Evolutionary conservation across 2,888 invertebrate species (phyloP).

Genomic region (Shargacucullia verbasci): DNA sequence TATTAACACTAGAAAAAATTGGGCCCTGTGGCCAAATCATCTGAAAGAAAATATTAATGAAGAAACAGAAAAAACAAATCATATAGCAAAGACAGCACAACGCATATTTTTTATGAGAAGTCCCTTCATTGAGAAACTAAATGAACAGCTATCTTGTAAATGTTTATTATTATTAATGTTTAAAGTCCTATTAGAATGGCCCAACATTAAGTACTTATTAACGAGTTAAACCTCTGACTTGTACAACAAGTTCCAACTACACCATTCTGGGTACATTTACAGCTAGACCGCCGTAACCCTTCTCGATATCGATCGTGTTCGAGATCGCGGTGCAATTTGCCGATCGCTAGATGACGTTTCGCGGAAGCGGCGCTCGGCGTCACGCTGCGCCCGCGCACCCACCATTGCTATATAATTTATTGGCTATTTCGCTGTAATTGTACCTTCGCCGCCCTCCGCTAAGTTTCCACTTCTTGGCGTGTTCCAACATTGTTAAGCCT

Average conservation of each 20-base stretch:
- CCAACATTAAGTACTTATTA: too few species aligned
- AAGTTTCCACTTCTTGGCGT: slow-evolving; percentile 62
- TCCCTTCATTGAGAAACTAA: too few species aligned
- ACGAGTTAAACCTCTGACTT: not conserved
- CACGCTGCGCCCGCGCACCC: slow-evolving; percentile 79
- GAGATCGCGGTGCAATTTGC: slow-evolving; percentile 81
- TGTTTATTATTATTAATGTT: too few species aligned
- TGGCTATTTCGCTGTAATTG: slow-evolving; percentile 82
- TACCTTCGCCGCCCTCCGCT: slow-evolving; percentile 75
- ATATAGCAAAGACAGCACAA: too few species aligned
- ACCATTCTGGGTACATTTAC: slow-evolving; percentile 34
- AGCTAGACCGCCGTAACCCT: slow-evolving; percentile 44
- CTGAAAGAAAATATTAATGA: too few species aligned
- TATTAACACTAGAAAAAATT: too few species aligned
- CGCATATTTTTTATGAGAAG: too few species aligned
- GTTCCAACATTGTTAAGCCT: slow-evolving; percentile 60
- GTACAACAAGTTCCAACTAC: slow-evolving; percentile 23
- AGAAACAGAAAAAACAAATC: too few species aligned
- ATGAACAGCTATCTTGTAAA: too few species aligned
- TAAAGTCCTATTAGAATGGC: too few species aligned
- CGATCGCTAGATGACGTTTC: slow-evolving; percentile 80
- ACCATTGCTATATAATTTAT: slow-evolving; percentile 69
- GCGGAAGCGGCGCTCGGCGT: slow-evolving; percentile 79
- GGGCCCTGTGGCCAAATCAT: too few species aligned
- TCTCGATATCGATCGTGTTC: slow-evolving; percentile 78